Conservation (phyloP, 2,113 vertebrate species). For the Mirounga angustirostris region DNA sequence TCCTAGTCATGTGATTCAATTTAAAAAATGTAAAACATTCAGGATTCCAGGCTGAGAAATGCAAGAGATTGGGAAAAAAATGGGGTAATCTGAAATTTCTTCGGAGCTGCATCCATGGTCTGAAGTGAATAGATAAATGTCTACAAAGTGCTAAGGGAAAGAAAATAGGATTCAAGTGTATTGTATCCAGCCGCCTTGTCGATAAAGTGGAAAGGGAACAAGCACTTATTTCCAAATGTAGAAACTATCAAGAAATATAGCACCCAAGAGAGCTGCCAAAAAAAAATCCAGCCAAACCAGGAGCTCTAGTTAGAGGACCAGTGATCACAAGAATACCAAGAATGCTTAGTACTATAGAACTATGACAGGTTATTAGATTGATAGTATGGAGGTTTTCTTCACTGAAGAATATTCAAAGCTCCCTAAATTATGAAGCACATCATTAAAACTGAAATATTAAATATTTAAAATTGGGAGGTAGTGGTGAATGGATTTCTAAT, state of each 20-base stretch:
- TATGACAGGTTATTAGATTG: not conserved
- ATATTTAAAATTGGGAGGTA: conserved; percentile 7
- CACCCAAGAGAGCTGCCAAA: not conserved
- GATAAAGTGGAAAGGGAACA: not conserved
- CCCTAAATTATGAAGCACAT: not conserved
- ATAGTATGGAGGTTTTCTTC: not conserved
- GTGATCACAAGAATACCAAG: not conserved
- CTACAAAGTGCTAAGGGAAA: not conserved
- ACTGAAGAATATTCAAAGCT: not conserved
- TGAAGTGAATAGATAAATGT: not conserved
- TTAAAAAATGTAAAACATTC: not conserved
- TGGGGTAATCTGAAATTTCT: not conserved
- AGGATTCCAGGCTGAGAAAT: not conserved
- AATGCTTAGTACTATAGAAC: not conserved
- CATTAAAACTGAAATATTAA: not conserved
- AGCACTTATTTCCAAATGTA: not conserved
- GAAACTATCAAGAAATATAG: not conserved
- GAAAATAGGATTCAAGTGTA: not conserved
- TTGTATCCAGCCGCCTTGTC: not conserved
- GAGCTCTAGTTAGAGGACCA: not conserved
- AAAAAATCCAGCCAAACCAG: not conserved
- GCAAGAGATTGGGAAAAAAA: not conserved
- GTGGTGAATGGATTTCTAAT: not conserved
- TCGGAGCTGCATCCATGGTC: not conserved
- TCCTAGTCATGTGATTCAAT: not conserved